Percentiles rank a stretch among this genome's conserved stretches.
Conservation (phyloP, 2,113 vertebrate species). For the Paralichthys olivaceus region DNA sequence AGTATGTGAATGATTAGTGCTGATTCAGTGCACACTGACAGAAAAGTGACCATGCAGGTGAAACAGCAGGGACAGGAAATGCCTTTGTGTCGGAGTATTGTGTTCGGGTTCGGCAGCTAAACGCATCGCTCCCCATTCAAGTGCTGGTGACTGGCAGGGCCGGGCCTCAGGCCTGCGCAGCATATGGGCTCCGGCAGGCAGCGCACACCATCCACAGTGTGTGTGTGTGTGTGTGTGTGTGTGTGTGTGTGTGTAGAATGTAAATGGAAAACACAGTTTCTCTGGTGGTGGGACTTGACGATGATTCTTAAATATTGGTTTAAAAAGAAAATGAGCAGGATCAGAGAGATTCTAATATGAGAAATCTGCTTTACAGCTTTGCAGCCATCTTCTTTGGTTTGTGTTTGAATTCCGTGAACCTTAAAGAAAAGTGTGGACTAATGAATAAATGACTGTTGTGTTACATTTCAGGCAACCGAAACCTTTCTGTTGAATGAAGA, state of each 20-base stretch:
- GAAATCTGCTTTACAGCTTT: conserved; percentile 31
- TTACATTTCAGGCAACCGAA: conserved; percentile 85
- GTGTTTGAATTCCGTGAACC: conserved; percentile 36
- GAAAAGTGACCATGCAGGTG: conserved; percentile 74
- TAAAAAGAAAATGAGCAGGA: conserved; percentile 4
- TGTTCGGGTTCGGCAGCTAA: conserved; percentile 46
- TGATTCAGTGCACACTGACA: conserved; percentile 60
- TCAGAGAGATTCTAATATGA: conserved; percentile 30
- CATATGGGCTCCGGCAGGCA: conserved; percentile 54
- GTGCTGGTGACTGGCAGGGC: conserved; percentile 45
- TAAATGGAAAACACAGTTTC: conserved; percentile 23
- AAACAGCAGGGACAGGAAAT: conserved; percentile 72
- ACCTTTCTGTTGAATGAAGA: conserved; percentile 87
- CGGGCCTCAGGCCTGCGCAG: conserved; percentile 57
- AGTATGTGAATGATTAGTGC: conserved; percentile 61
- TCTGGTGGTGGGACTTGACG: conserved; percentile 48
- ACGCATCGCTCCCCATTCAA: conserved; percentile 62
- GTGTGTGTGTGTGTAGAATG: conserved; percentile 16
- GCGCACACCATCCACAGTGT: conserved; percentile 26
- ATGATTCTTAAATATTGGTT: conserved; percentile 26
- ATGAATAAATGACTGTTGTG: conserved; percentile 71
- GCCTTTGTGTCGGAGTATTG: conserved; percentile 65
- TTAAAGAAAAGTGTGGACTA: conserved; percentile 25
- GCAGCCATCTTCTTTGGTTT: conserved; percentile 26
- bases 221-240: conserved; percentile 32